These are phyloP conservation scores for Austrofundulus limnaeus DNA, from an alignment of 2,113 vertebrate genomes.

Conservation along the genomic window DNA sequence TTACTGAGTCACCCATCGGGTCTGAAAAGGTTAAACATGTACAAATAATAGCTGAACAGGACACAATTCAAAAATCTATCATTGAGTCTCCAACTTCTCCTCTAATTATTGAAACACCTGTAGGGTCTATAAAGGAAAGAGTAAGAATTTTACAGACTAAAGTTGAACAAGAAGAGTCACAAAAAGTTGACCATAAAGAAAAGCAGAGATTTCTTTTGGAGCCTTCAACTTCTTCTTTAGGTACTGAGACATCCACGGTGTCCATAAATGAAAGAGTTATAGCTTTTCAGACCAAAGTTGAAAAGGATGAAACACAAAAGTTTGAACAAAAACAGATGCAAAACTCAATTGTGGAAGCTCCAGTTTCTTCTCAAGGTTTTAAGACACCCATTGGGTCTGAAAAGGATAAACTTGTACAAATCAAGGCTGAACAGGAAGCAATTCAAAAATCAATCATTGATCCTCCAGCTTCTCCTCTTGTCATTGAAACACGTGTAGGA, in stretches of 20 bases:
- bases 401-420: slow-evolving; percentile 92
- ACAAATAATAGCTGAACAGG: slow-evolving; percentile 86
- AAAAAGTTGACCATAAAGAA: slow-evolving; percentile 56
- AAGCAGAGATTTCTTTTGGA: too few relatives aligned
- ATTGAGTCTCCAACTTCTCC: slow-evolving; percentile 82
- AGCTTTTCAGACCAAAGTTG: slow-evolving; percentile 89
- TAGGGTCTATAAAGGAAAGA: slow-evolving; percentile 94
- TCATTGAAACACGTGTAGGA: slow-evolving; percentile 91
- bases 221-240: slow-evolving; percentile 84
- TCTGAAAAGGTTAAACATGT: slow-evolving; percentile 94
- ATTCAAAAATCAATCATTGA: too few relatives aligned
- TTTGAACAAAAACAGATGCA: slow-evolving; percentile 26
- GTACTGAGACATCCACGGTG: slow-evolving; percentile 93
- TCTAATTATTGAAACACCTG: slow-evolving; percentile 88
- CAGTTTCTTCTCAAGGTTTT: slow-evolving; percentile 87
- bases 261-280: slow-evolving; percentile 95
- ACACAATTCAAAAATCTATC: slow-evolving; percentile 64
- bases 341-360: slow-evolving; percentile 40
- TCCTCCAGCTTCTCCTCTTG: too few relatives aligned
- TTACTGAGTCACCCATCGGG: neutral
- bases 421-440: slow-evolving; percentile 79
- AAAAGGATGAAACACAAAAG: slow-evolving; percentile 67
- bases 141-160: slow-evolving; percentile 92
- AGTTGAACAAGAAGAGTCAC: slow-evolving; percentile 84
- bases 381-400: slow-evolving; percentile 95